These are phyloP conservation scores for Zaprionus kolodkinae DNA, from an alignment of 1,140 invertebrate species.

Conservation along the genomic window DNA sequence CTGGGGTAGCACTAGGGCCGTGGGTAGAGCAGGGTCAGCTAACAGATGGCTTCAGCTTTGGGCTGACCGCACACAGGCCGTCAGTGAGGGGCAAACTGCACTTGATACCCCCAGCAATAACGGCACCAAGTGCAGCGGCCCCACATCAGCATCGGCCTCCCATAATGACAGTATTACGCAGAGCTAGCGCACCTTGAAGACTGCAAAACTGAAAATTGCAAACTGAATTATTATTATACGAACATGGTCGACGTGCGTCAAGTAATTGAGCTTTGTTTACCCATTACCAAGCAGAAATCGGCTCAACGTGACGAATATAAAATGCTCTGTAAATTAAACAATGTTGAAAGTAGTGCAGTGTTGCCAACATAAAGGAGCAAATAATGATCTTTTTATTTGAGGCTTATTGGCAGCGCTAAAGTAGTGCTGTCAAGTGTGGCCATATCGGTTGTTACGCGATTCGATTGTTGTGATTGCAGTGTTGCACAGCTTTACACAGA, in stretches of 20 bases:
- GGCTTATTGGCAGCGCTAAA: too few species aligned
- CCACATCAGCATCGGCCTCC: not conserved
- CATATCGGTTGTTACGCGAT: too few species aligned
- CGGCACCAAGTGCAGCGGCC: constrained; percentile 31
- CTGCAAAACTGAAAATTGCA: not conserved
- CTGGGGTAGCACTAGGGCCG: not conserved
- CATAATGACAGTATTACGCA: constrained; percentile 70
- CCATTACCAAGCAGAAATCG: constrained; percentile 43
- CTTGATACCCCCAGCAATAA: constrained; percentile 38
- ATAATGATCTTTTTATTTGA: too few species aligned
- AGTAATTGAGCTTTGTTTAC: constrained; percentile 49
- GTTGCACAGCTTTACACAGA: too few species aligned
- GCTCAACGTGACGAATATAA: not conserved
- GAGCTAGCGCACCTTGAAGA: constrained; percentile 48
- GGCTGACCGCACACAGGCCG: constrained; percentile 49
- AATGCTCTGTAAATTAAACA: constrained; percentile 25
- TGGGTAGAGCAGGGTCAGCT: constrained; percentile 16
- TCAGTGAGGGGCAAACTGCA: constrained; percentile 14
- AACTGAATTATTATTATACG: constrained; percentile 56
- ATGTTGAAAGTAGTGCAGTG: not conserved
- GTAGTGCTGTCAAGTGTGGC: too few species aligned
- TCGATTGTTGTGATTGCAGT: too few species aligned
- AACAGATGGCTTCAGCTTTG: constrained; percentile 67
- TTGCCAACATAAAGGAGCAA: too few species aligned
- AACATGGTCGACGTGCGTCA: constrained; percentile 30